phyloP scores from a whole-genome alignment of 1,140 invertebrate genomes.

The Apis mellifera region DNA sequence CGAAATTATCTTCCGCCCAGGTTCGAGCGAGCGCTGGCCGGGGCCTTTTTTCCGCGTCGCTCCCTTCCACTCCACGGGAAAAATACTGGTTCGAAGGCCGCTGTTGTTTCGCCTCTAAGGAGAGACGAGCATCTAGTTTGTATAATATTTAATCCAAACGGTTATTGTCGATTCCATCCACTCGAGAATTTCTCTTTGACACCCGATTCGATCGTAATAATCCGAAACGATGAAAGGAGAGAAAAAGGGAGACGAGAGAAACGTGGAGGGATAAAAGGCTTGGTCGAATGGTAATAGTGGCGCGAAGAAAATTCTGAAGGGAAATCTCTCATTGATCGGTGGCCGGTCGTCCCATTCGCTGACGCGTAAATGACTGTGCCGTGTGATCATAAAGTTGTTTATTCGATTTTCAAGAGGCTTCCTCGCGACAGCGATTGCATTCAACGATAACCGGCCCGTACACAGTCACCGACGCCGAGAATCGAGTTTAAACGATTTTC shows the following conservation, averaged over 20 bases:
- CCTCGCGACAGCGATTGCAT: neutral
- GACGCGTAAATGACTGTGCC: slow-evolving; percentile 22
- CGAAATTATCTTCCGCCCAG: slow-evolving; percentile 75
- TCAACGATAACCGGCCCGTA: neutral
- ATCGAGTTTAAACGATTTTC: neutral
- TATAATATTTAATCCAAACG: neutral
- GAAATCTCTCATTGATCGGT: slow-evolving; percentile 34
- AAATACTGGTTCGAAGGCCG: slow-evolving; percentile 7
- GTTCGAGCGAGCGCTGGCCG: slow-evolving; percentile 7
- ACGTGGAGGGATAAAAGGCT: slow-evolving; percentile 15
- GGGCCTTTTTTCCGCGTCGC: neutral
- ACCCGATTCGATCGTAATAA: neutral
- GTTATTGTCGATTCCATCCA: neutral
- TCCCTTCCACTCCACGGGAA: neutral
- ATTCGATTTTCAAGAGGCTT: slow-evolving; percentile 26
- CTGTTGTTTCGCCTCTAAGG: neutral
- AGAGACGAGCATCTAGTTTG: neutral
- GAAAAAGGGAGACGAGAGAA: neutral
- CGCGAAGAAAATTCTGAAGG: slow-evolving; percentile 20
- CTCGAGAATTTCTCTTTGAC: neutral
- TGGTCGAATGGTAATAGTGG: slow-evolving; percentile 26
- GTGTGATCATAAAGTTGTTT: slow-evolving; percentile 37
- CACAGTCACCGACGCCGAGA: too few relatives aligned
- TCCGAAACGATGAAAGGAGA: neutral
- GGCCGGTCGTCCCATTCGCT: slow-evolving; percentile 25